A percentile compares a stretch with the other conserved stretches of the same genome.
Evolutionary conservation across 92 coral and sea anemone species (phyloP).

Genomic region (Porites cylindrica): DNA sequence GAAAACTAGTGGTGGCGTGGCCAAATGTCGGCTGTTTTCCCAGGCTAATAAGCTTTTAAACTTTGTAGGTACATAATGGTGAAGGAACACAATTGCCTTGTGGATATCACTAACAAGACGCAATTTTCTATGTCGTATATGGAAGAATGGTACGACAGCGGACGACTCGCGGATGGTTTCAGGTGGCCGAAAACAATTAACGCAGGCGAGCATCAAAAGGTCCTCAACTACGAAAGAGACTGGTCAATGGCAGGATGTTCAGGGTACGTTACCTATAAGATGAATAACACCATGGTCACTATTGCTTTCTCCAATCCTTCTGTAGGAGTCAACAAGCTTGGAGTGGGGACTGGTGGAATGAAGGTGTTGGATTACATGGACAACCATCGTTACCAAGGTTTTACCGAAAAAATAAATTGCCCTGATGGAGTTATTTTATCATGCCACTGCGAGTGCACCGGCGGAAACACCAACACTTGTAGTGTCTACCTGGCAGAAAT

Average conservation of each 20-base stretch:
- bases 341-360: slow-evolving; percentile 61
- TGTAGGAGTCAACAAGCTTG: slow-evolving; percentile 58
- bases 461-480: slow-evolving; percentile 45
- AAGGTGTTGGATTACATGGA: slow-evolving; percentile 60
- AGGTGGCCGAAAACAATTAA: slow-evolving; percentile 52
- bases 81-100: slow-evolving; percentile 45
- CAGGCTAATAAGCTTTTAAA: neutral
- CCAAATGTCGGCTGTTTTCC: too few relatives aligned
- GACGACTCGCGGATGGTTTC: slow-evolving; percentile 56
- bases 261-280: slow-evolving; percentile 64
- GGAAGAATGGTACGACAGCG: slow-evolving; percentile 66
- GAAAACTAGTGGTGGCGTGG: too few relatives aligned
- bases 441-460: slow-evolving; percentile 53
- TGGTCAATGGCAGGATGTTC: slow-evolving; percentile 62
- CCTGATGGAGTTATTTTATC: neutral
- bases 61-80: slow-evolving; percentile 40
- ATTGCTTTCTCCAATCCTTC: slow-evolving; percentile 71
- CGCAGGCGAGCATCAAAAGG: slow-evolving; percentile 28
- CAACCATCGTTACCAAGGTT: slow-evolving; percentile 44
- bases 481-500: slow-evolving; percentile 4
- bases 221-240: slow-evolving; percentile 70
- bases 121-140: slow-evolving; percentile 37
- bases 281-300: slow-evolving; percentile 53
- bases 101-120: slow-evolving; percentile 44
- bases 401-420: slow-evolving; percentile 1